Conservation (phyloP, 1,140 invertebrate species). For the Trichoplusia ni region DNA sequence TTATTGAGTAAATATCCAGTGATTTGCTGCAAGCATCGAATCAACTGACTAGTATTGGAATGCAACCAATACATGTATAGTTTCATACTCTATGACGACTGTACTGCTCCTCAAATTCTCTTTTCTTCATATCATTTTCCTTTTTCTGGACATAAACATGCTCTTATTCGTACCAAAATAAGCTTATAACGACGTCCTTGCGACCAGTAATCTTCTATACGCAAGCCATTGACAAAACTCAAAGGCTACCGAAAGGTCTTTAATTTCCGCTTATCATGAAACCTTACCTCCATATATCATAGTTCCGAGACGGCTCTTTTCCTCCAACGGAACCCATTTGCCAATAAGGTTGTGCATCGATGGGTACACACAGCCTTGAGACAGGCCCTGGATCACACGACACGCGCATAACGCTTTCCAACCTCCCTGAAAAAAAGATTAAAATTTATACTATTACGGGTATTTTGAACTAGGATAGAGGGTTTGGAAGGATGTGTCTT, state of each 20-base stretch:
- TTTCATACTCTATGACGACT: too few relatives aligned
- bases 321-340: constrained; percentile 87
- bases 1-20: too few relatives aligned
- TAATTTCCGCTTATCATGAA: constrained; percentile 15
- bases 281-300: constrained; percentile 69
- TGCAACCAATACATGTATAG: too few relatives aligned
- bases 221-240: not conserved
- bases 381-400: constrained; percentile 86
- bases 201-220: too few relatives aligned
- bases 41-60: too few relatives aligned
- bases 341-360: constrained; percentile 86
- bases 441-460: too few relatives aligned
- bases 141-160: too few relatives aligned
- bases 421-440: constrained; percentile 66
- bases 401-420: constrained; percentile 80
- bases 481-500: too few relatives aligned
- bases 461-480: too few relatives aligned
- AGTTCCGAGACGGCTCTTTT: constrained; percentile 82
- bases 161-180: not conserved
- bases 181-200: not conserved
- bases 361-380: constrained; percentile 87
- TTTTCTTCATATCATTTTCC: too few relatives aligned
- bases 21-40: too few relatives aligned
- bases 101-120: too few relatives aligned
- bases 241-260: not conserved